Evolutionary conservation across 2,888 invertebrate genomes (phyloP), one percentile per base, ranked within the genome.

Genomic region (Tetheella fluctuosa): DNA sequence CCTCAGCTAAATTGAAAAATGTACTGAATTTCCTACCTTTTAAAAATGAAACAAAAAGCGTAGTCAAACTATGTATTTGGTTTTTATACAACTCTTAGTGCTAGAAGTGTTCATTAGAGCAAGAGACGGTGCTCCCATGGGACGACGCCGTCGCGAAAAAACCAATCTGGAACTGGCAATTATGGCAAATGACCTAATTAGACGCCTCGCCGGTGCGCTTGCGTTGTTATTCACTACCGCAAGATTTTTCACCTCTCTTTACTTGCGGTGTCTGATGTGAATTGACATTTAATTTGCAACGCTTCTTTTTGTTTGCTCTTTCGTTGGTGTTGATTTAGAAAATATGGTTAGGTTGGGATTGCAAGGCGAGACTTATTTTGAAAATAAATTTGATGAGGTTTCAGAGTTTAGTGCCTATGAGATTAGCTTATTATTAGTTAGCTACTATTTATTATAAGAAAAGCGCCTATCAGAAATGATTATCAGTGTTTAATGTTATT

Each of bases 151-250:
- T 86, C 89, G 88, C 81, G 89, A 91, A 92, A 90, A 91, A 91
- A 87, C 88, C 90, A 90, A 91, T 91, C 89, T 89, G 83, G 85
- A 83, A 83, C 81, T 78, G 76, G 90, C 89, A 89, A 92, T 91
- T 91, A 91, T 89, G 83, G 83, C 85, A 87, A 91, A 91, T 86
- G 88, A 86, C 82, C 85, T 89, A 90, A 92, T 92, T 91, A 87
- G 84, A 78, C 73, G 69, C 59, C 69, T 39, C 57, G 68, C 69
- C 71, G 72, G 76, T 79, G 76, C 74, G 71, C 76, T 70, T 68
- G 72, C 73, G 66, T 68, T 71, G 77, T 70, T 76, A 74, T 66
- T 73, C 76, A 73, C 79, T 79, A 77, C 34, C 23, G 20, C 77
- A 77, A 80, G 81, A 81, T 83, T 86, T 85, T 86, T 85, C 85